Evolutionary conservation across 2,113 vertebrate species (phyloP).

Genomic region (Felis catus): DNA sequence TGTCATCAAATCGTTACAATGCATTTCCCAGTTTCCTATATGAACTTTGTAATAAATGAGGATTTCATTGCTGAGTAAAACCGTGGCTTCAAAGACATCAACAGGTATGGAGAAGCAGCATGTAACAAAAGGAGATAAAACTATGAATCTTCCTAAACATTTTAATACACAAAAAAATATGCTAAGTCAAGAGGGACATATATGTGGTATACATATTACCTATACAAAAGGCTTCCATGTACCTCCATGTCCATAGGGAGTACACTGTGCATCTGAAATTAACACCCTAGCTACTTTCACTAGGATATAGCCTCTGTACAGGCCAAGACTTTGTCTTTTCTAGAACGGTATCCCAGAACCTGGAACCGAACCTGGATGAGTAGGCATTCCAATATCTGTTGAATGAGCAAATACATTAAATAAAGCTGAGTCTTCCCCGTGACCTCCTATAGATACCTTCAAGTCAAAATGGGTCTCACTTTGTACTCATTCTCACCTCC

Average conservation of each 20-base stretch:
- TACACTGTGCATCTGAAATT: not conserved
- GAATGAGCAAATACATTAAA: not conserved
- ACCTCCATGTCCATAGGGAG: not conserved
- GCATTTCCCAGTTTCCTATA: not conserved
- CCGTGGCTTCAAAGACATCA: not conserved
- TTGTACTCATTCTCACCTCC: not conserved
- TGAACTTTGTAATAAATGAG: not conserved
- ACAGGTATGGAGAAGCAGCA: not conserved
- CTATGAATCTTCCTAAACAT: not conserved
- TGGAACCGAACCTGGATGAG: not conserved
- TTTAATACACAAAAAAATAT: not conserved
- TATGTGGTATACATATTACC: not conserved
- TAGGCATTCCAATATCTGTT: not conserved
- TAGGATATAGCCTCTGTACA: not conserved
- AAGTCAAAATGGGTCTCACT: not conserved
- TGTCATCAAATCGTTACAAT: not conserved
- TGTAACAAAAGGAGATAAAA: not conserved
- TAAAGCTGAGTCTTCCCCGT: not conserved
- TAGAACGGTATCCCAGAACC: not conserved
- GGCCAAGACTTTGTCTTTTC: constrained; percentile 8
- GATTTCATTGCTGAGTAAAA: not conserved
- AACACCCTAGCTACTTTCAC: not conserved
- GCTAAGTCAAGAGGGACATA: not conserved
- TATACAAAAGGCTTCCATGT: not conserved
- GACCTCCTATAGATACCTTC: not conserved